These are phyloP conservation scores for Dunckerocampus dactyliophorus DNA, from an alignment of 2,113 vertebrate genomes.

Conservation along the genomic window DNA sequence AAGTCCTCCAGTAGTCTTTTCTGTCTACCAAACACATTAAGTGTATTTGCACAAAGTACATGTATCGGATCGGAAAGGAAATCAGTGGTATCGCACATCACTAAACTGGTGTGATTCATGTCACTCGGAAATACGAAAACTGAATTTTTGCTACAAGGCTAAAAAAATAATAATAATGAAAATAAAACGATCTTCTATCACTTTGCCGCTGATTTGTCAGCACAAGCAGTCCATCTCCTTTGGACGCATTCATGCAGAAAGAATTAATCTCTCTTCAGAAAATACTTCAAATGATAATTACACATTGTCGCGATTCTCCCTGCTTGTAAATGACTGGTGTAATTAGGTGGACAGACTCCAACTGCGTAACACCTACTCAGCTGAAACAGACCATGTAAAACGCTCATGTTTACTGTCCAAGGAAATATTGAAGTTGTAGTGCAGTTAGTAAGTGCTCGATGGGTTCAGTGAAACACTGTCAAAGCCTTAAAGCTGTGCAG, in stretches of 20 bases:
- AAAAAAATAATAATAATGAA: too few species aligned
- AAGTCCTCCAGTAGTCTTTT: too few species aligned
- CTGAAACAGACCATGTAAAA: constrained; percentile 26
- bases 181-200: neutral
- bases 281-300: constrained; percentile 63
- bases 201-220: constrained; percentile 39
- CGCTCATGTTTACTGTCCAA: constrained; percentile 24
- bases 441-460: neutral
- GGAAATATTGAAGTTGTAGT: constrained; percentile 15
- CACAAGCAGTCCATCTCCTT: constrained; percentile 39
- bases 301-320: constrained; percentile 54
- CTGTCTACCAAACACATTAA: too few species aligned
- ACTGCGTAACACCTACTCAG: constrained; percentile 35
- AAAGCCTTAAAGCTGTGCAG: neutral
- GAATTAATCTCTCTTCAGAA: constrained; percentile 56
- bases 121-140: too few species aligned
- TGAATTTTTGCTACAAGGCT: too few species aligned
- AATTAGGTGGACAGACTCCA: constrained; percentile 58
- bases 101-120: too few species aligned
- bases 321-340: constrained; percentile 53
- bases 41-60: too few species aligned
- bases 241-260: constrained; percentile 40
- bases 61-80: too few species aligned
- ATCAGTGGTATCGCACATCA: too few species aligned
- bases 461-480: neutral